Conservation (phyloP, 2,888 invertebrate species). For the Coleophora flavipennella region DNA sequence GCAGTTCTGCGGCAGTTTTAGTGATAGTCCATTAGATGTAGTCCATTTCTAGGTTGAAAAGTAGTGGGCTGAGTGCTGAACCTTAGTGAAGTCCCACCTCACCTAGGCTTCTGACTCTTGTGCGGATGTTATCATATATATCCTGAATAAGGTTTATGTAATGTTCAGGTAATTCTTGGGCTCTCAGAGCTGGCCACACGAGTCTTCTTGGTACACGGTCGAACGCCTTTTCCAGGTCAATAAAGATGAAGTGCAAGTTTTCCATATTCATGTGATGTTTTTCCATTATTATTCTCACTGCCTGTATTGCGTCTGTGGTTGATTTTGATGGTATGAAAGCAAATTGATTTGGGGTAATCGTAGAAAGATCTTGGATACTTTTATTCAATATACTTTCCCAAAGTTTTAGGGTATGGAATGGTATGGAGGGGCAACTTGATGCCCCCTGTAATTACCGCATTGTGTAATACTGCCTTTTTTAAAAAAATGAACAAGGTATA, state of each 20-base stretch:
- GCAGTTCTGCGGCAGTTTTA: no score
- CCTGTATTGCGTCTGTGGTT: conserved; percentile 3
- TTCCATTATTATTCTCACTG: background rate
- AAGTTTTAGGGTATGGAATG: conserved; percentile 4
- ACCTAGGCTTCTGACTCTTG: background rate
- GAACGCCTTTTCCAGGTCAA: background rate
- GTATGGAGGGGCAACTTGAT: no score
- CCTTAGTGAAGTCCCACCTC: no score
- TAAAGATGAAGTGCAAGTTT: conserved; percentile 1
- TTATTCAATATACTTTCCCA: conserved; percentile 2
- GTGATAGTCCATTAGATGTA: no score
- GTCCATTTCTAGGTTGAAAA: no score
- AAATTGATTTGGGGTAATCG: background rate
- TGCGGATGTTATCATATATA: background rate
- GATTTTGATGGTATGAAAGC: background rate
- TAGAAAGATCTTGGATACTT: background rate
- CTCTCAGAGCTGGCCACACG: background rate
- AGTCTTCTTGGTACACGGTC: background rate
- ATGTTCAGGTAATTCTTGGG: background rate
- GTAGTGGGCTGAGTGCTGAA: no score
- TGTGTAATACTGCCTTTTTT: conserved; percentile 4
- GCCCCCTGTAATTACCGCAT: conserved; percentile 3
- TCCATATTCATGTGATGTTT: background rate
- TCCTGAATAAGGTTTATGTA: background rate
- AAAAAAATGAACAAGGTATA: conserved; percentile 4